phyloP scores from a whole-genome alignment of 53 echinoderm and acorn worm species.

The Glandiceps talaboti region DNA sequence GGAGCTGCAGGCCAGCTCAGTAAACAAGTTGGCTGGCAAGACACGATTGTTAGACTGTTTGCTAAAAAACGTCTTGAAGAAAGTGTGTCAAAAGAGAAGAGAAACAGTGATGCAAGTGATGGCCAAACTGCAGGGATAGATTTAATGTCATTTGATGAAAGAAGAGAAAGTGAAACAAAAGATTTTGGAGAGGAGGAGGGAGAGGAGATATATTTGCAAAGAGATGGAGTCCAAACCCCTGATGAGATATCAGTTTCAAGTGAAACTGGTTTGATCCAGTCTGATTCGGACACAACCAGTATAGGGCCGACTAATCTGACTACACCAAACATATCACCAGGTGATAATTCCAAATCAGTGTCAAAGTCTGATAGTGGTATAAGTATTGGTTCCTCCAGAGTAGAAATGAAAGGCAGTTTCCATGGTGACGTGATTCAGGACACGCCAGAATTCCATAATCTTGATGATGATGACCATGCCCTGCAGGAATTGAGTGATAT shows the following conservation, averaged over 20 bases:
- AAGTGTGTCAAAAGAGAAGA: conserved; percentile 2
- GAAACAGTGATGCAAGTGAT: not conserved
- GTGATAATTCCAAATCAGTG: not conserved
- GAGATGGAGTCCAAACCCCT: not conserved
- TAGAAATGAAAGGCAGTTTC: not conserved
- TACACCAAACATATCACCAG: not conserved
- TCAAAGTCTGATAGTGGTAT: not conserved
- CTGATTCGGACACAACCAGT: not conserved
- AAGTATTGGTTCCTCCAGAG: not conserved
- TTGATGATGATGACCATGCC: not conserved
- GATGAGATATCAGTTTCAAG: not conserved
- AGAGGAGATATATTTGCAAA: no score
- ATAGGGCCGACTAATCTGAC: not conserved
- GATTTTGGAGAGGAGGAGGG: no score
- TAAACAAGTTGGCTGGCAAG: conserved; percentile 85
- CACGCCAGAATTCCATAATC: not conserved
- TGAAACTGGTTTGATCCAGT: not conserved
- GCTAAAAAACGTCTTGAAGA: conserved; percentile 22
- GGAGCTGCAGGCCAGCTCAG: conserved; percentile 44
- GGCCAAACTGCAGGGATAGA: not conserved
- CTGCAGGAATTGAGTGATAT: conserved; percentile 41
- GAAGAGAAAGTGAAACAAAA: not conserved
- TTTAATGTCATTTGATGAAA: not conserved
- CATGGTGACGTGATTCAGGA: not conserved
- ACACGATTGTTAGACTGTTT: conserved; percentile 57